These are phyloP conservation scores for Synergus laeviventris DNA, from an alignment of 2,888 invertebrate genomes.

Conservation along the genomic window DNA sequence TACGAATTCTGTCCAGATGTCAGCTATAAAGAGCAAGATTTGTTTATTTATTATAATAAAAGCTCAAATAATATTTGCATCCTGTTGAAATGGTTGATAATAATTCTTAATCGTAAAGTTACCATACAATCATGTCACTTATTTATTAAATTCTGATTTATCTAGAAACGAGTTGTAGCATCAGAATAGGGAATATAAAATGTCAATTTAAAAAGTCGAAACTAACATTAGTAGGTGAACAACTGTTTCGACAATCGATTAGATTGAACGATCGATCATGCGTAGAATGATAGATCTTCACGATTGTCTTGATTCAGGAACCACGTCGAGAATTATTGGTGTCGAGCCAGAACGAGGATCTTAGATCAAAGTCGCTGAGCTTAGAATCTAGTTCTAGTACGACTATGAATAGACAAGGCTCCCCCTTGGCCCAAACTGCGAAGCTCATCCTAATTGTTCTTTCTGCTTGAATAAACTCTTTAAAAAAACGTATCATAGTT, in stretches of 20 bases:
- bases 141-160: background rate
- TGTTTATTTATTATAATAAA: too few species aligned
- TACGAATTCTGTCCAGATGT: too few species aligned
- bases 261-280: constrained; percentile 13
- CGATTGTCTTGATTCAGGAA: constrained; percentile 35
- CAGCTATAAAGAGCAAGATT: too few species aligned
- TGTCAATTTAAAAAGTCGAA: constrained; percentile 14
- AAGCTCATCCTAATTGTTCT: constrained; percentile 39
- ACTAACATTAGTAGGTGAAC: background rate
- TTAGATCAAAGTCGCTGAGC: constrained; percentile 71
- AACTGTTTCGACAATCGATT: constrained; percentile 7
- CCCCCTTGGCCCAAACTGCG: constrained; percentile 68
- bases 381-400: constrained; percentile 74
- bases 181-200: background rate
- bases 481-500: background rate
- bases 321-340: constrained; percentile 26
- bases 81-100: too few species aligned
- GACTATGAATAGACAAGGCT: constrained; percentile 73
- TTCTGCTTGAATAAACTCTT: background rate
- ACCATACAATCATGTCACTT: too few species aligned
- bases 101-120: too few species aligned
- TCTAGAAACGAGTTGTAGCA: background rate
- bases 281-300: constrained; percentile 8
- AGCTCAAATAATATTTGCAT: too few species aligned
- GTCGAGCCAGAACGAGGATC: constrained; percentile 64